These are phyloP conservation scores for Rhopilema esculentum DNA, from an alignment of 30 jellyfish, hydroid and myxozoan species.

Conservation along the genomic window DNA sequence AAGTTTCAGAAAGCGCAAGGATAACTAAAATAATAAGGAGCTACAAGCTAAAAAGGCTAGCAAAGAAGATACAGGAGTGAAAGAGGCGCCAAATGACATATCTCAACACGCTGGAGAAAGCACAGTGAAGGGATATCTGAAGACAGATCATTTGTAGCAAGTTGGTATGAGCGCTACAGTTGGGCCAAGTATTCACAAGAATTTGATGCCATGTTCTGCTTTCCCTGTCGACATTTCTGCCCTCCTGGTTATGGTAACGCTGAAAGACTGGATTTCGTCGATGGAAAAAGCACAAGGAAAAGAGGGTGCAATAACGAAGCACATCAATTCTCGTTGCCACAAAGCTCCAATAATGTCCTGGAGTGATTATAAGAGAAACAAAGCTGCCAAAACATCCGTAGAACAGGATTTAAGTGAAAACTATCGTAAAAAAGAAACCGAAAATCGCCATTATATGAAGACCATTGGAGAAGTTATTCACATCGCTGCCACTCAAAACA, in stretches of 20 bases:
- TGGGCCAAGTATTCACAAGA: slow-evolving; percentile 37
- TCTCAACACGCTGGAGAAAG: slow-evolving; percentile 34
- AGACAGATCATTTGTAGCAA: slow-evolving; percentile 40
- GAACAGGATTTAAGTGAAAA: slow-evolving; percentile 25
- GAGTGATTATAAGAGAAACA: slow-evolving; percentile 45
- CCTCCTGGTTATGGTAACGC: slow-evolving; percentile 42
- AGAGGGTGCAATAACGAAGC: slow-evolving; percentile 47
- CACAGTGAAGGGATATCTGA: slow-evolving; percentile 39
- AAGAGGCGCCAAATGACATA: slow-evolving; percentile 40
- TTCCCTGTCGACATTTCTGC: slow-evolving; percentile 31
- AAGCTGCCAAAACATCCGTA: slow-evolving; percentile 52
- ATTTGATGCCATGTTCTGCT: slow-evolving; percentile 31
- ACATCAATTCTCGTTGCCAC: slow-evolving; percentile 38
- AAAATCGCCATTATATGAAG: slow-evolving; percentile 20
- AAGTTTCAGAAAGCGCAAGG: slow-evolving; percentile 26
- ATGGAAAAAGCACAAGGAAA: slow-evolving; percentile 44
- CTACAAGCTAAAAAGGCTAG: slow-evolving; percentile 35
- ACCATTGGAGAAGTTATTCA: slow-evolving; percentile 25
- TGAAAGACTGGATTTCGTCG: slow-evolving; percentile 25
- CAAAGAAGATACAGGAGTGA: slow-evolving; percentile 37
- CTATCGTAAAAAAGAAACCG: slow-evolving; percentile 2
- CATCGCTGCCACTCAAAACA: too few relatives aligned
- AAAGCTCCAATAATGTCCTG: slow-evolving; percentile 32
- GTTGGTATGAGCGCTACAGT: slow-evolving; percentile 47
- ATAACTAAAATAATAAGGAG: slow-evolving; percentile 18